These are phyloP conservation scores for Myrmecophaga tridactyla DNA, from an alignment of 2,113 vertebrate genomes.

Conservation along the genomic window DNA sequence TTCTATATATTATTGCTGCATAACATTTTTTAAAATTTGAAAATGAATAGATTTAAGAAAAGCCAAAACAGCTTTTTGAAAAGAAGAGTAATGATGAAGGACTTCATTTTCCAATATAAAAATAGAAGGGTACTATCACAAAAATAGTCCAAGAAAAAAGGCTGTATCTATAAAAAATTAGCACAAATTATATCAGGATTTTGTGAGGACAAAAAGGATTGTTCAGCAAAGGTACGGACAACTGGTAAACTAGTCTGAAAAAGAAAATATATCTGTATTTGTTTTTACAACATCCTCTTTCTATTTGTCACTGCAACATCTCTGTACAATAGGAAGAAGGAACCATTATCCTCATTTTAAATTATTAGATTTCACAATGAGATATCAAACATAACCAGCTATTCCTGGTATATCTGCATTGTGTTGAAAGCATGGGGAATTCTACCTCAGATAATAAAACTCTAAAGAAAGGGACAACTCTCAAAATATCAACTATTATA, in stretches of 20 bases:
- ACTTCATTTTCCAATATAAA: background rate
- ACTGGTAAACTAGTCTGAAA: slow-evolving; percentile 11
- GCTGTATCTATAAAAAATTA: background rate
- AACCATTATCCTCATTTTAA: background rate
- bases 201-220: slow-evolving; percentile 13
- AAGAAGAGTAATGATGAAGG: background rate
- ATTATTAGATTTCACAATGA: background rate
- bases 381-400: background rate
- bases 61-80: background rate
- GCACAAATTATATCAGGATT: background rate
- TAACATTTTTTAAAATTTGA: background rate
- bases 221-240: background rate
- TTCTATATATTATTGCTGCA: background rate
- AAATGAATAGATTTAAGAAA: slow-evolving; percentile 4
- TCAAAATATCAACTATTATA: background rate
- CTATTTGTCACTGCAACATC: background rate
- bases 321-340: slow-evolving; percentile 17
- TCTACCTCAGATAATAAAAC: background rate
- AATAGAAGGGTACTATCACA: background rate
- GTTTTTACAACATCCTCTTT: background rate
- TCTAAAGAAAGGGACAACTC: background rate
- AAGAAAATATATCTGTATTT: slow-evolving; percentile 1
- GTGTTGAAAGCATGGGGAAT: background rate
- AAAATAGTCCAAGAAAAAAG: background rate
- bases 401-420: background rate